These are phyloP conservation scores for Calephelis perditalis DNA, from an alignment of 2,888 invertebrate genomes.

Conservation along the genomic window DNA sequence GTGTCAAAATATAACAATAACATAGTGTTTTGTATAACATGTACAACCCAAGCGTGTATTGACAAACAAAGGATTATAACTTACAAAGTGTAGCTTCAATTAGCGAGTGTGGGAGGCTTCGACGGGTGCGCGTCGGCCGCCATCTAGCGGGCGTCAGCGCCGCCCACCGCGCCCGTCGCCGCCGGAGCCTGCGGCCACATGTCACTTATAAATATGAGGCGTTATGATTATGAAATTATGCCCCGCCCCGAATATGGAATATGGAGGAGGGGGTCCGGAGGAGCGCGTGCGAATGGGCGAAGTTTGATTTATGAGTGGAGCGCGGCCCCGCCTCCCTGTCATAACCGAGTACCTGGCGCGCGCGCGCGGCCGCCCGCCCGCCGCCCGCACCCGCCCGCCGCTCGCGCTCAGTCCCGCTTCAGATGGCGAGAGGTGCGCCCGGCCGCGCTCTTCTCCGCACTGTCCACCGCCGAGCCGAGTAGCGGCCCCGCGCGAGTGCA, in stretches of 20 bases:
- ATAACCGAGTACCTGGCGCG: conserved; percentile 82
- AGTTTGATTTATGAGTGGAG: conserved; percentile 83
- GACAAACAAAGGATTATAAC: conserved; percentile 67
- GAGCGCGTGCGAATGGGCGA: conserved; percentile 81
- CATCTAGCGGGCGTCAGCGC: conserved; percentile 70
- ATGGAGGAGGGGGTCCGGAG: conserved; percentile 80
- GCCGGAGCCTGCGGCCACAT: conserved; percentile 49
- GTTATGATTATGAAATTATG: conserved; percentile 79
- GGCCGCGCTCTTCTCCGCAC: conserved; percentile 45
- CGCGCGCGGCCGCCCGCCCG: conserved; percentile 72
- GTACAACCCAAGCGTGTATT: conserved; percentile 34
- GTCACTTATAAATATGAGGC: conserved; percentile 78
- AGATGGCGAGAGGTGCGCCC: conserved; percentile 75
- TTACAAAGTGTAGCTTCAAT: conserved; percentile 60
- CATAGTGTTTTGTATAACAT: conserved; percentile 12
- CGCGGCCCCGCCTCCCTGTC: conserved; percentile 82
- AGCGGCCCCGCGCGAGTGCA: conserved; percentile 43
- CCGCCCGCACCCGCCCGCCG: conserved; percentile 57
- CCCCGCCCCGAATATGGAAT: conserved; percentile 79
- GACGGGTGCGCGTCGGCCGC: conserved; percentile 59
- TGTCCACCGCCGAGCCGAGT: conserved; percentile 39
- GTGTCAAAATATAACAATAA: too few species aligned
- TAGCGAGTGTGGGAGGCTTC: conserved; percentile 73
- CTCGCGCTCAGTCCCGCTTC: conserved; percentile 74
- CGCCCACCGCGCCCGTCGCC: conserved; percentile 50